phyloP scores from a whole-genome alignment of 1,140 invertebrate genomes.

The Sipha flava region DNA sequence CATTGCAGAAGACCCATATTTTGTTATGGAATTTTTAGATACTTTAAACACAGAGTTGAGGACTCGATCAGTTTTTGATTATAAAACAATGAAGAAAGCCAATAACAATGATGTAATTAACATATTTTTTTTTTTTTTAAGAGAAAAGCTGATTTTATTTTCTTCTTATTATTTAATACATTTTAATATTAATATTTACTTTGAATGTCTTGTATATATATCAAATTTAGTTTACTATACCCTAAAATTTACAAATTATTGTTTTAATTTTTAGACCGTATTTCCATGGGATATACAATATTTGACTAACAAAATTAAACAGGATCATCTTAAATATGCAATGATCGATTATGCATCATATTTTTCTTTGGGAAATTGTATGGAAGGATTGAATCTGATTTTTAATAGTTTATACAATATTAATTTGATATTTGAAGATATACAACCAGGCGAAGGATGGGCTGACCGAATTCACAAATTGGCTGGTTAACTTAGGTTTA shows the following conservation, averaged over 20 bases:
- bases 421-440: conserved; percentile 58
- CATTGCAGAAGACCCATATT: conserved; percentile 68
- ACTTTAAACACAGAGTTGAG: conserved; percentile 61
- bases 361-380: conserved; percentile 88
- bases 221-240: too few species aligned
- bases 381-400: conserved; percentile 88
- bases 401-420: conserved; percentile 75
- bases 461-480: conserved; percentile 79
- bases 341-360: conserved; percentile 70
- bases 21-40: conserved; percentile 71
- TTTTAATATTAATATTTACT: background rate
- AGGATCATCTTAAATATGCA: conserved; percentile 57
- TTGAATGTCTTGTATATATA: too few species aligned
- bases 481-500: conserved; percentile 45
- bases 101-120: conserved; percentile 17
- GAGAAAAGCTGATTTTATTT: too few species aligned
- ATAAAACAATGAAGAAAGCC: conserved; percentile 12
- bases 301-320: conserved; percentile 63
- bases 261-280: conserved; percentile 43
- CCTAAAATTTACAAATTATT: background rate
- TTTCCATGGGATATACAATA: conserved; percentile 81
- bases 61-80: conserved; percentile 21
- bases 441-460: conserved; percentile 75
- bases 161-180: background rate
- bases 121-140: too few species aligned